Evolutionary conservation across 1,140 invertebrate genomes (phyloP).

Genomic region (Leucophenga varia): DNA sequence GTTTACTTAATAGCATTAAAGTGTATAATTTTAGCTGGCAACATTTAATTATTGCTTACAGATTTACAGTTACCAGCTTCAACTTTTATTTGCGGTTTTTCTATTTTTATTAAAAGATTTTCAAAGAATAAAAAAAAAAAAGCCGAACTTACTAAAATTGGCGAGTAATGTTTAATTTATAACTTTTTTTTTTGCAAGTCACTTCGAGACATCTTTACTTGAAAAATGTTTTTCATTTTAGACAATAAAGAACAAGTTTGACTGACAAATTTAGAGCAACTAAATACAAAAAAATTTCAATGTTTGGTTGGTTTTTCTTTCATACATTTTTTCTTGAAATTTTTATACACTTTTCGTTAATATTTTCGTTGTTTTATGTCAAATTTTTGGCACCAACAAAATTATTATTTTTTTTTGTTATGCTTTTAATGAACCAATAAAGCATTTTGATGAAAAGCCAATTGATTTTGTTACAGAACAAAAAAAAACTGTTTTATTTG

Average conservation of each 20-base stretch:
- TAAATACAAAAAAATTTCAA: constrained; percentile 4
- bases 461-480: no score
- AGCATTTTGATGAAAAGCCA: no score
- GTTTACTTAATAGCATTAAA: no score
- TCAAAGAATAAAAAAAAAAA: constrained; percentile 6
- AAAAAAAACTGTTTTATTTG: no score
- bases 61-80: no score
- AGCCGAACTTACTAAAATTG: constrained; percentile 12
- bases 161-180: background rate
- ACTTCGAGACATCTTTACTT: background rate
- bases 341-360: constrained; percentile 26
- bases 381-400: no score
- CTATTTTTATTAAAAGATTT: no score
- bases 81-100: no score
- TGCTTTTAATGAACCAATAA: background rate
- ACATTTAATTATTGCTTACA: no score
- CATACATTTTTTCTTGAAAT: constrained; percentile 9
- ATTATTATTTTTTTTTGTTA: constrained; percentile 4
- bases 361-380: constrained; percentile 31
- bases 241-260: no score
- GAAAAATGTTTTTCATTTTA: background rate
- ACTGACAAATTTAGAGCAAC: constrained; percentile 31
- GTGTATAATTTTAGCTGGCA: no score
- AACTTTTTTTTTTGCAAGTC: constrained; percentile 11
- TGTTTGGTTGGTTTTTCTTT: constrained; percentile 25